Evolutionary conservation across 2,797 vertebrate species (phyloP).

Genomic region (Dendrocincla tyrannina): DNA sequence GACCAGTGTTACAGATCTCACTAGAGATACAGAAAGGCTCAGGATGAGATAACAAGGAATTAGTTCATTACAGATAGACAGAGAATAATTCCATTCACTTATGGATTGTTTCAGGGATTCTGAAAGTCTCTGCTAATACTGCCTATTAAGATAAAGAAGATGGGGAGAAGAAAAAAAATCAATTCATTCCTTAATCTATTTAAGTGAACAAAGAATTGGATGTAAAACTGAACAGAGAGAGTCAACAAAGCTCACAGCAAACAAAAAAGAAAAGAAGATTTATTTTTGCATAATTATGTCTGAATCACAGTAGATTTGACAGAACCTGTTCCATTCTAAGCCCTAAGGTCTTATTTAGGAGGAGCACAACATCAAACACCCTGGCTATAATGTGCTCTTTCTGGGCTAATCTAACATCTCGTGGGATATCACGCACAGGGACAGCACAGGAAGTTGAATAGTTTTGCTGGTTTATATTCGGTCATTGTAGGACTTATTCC

Average conservation of each 20-base stretch:
- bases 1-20: neutral
- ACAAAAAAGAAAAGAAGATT: neutral
- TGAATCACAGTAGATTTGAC: slow-evolving; percentile 27
- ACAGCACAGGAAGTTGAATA: neutral
- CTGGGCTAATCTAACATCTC: neutral
- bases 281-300: slow-evolving; percentile 33
- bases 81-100: neutral
- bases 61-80: neutral
- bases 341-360: slow-evolving; percentile 8
- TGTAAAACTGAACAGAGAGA: neutral
- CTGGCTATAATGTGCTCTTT: neutral
- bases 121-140: neutral
- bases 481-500: neutral
- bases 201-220: neutral
- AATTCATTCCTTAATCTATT: neutral
- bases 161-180: slow-evolving; percentile 8
- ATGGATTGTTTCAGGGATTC: neutral
- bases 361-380: neutral
- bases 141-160: neutral
- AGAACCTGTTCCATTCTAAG: slow-evolving; percentile 13
- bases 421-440: neutral
- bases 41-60: neutral
- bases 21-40: neutral
- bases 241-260: slow-evolving; percentile 33
- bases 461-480: neutral